Percentiles rank a stretch among this genome's conserved stretches.
Conservation (phyloP, 2,797 vertebrate species). For the Emydoidea blandingii region DNA sequence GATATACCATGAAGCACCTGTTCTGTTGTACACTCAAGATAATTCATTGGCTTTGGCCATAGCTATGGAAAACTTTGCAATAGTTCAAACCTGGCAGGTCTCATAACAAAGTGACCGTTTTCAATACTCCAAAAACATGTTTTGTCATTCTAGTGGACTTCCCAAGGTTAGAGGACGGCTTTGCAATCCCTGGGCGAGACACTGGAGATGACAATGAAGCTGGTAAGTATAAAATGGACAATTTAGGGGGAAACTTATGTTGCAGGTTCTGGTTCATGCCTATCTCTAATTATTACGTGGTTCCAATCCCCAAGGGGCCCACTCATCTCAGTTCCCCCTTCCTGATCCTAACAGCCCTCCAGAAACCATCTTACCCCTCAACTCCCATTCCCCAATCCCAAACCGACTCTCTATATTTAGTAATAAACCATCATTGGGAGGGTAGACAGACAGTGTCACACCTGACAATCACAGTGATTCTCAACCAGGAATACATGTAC, state of each 20-base stretch:
- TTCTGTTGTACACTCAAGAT: not conserved
- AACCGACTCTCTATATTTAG: not conserved
- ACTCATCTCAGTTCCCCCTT: not conserved
- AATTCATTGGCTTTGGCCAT: not conserved
- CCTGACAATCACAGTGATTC: too few species aligned
- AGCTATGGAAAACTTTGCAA: not conserved
- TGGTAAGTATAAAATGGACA: conserved; percentile 70
- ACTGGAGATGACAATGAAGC: conserved; percentile 67
- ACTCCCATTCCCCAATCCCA: conserved; percentile 22
- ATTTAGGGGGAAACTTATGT: not conserved
- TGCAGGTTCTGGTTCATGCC: not conserved
- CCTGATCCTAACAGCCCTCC: not conserved
- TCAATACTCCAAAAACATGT: not conserved
- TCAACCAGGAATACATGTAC: too few species aligned
- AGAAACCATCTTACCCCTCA: not conserved
- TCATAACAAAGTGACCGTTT: not conserved
- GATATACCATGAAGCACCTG: not conserved
- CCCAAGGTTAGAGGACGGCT: conserved; percentile 72
- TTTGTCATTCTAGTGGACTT: conserved; percentile 81
- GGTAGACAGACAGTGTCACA: not conserved
- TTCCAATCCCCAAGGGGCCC: not conserved
- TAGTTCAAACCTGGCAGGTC: not conserved
- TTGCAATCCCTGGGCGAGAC: conserved; percentile 64
- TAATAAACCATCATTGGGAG: not conserved
- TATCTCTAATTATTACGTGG: not conserved